phyloP scores from a whole-genome alignment of 2,113 vertebrate genomes.

The Malurus elegans region DNA sequence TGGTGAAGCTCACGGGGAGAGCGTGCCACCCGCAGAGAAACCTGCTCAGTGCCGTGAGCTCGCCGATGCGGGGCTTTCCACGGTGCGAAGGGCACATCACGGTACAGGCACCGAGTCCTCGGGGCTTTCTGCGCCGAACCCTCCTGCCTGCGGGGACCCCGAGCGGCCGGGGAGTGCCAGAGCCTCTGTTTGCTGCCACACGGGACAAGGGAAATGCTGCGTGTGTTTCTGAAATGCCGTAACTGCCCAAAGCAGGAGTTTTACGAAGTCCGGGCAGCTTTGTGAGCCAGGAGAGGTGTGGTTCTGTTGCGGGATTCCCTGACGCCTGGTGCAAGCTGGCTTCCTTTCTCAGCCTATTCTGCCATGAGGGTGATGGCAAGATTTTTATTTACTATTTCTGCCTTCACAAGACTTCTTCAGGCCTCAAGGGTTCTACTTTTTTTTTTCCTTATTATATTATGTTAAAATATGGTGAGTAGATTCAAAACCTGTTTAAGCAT shows the following conservation, averaged over 20 bases:
- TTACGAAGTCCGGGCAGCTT: not conserved
- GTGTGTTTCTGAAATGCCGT: not conserved
- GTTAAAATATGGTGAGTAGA: not conserved
- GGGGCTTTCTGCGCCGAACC: accelerated
- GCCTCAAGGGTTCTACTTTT: not conserved
- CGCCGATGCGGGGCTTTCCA: accelerated
- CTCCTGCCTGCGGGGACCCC: accelerated
- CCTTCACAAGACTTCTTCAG: not conserved
- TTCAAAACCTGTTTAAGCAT: not conserved
- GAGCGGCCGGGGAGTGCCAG: accelerated
- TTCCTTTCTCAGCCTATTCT: not conserved
- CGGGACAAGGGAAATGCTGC: not conserved
- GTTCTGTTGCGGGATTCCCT: not conserved
- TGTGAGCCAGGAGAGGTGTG: not conserved
- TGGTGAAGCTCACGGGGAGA: not conserved
- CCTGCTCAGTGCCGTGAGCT: not conserved
- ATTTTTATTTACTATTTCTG: not conserved
- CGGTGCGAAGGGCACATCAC: not conserved
- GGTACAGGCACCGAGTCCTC: accelerated
- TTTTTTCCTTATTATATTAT: not conserved
- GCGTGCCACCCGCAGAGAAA: accelerated
- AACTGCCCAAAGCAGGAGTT: not conserved
- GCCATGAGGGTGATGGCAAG: not conserved
- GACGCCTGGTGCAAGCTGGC: not conserved
- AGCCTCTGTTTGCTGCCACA: not conserved